These are phyloP conservation scores for Osedax fenrisi DNA, from an alignment of 2,888 invertebrate species.

Conservation along the genomic window DNA sequence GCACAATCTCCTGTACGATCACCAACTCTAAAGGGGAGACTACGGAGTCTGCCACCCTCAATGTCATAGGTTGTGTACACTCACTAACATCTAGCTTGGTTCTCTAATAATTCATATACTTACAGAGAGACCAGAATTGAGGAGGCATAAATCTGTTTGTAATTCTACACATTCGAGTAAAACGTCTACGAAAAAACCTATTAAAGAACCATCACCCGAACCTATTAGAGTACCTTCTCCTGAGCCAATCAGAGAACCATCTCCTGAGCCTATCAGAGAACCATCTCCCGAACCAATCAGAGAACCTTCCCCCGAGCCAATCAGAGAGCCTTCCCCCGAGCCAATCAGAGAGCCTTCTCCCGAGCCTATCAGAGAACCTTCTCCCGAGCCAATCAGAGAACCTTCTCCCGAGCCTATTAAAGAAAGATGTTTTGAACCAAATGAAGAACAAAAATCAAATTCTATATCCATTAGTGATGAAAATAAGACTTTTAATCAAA, in stretches of 20 bases:
- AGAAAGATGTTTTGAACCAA: neutral
- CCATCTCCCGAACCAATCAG: neutral
- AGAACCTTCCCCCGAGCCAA: neutral
- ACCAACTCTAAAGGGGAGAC: neutral
- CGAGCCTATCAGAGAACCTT: neutral
- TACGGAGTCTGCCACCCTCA: neutral
- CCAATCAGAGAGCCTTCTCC: neutral
- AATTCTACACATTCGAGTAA: too few relatives aligned
- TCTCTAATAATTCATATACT: too few relatives aligned
- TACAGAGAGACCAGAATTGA: neutral
- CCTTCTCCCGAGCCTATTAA: neutral
- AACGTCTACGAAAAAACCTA: too few relatives aligned
- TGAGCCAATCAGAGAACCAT: neutral
- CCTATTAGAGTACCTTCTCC: neutral
- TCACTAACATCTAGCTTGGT: too few relatives aligned
- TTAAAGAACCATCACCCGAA: neutral
- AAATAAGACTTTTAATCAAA: too few relatives aligned
- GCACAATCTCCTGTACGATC: neutral
- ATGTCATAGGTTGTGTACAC: neutral
- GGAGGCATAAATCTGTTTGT: too few relatives aligned
- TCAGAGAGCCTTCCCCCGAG: neutral
- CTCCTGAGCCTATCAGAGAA: neutral
- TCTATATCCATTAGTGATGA: too few relatives aligned
- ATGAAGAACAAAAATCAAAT: neutral
- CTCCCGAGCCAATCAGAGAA: neutral